phyloP scores from a whole-genome alignment of 92 coral and sea anemone species.

The Phymanthus crucifer region DNA sequence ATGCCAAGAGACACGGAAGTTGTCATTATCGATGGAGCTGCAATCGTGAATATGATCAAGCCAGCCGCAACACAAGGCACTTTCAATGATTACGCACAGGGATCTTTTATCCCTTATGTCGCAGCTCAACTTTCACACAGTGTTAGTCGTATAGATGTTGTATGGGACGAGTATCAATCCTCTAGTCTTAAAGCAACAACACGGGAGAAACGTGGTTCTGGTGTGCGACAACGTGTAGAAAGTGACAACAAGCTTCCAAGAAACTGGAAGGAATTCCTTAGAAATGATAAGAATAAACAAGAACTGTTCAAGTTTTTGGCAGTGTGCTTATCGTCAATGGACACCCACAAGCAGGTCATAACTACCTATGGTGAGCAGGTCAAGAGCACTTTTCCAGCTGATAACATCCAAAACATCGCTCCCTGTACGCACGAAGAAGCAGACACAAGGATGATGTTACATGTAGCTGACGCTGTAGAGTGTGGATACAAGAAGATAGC shows the following conservation, averaged over 20 bases:
- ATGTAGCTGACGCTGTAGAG: slow-evolving; percentile 41
- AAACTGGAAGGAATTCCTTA: slow-evolving; percentile 59
- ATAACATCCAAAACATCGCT: slow-evolving; percentile 8
- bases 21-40: no score
- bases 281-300: slow-evolving; percentile 51
- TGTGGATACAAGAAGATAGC: slow-evolving; percentile 32
- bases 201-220: slow-evolving; percentile 38
- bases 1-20: no score
- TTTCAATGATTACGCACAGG: slow-evolving; percentile 42
- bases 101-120: slow-evolving; percentile 57
- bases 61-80: no score
- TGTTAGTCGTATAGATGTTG: slow-evolving; percentile 60
- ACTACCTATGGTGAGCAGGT: slow-evolving; percentile 44
- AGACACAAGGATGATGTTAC: slow-evolving; percentile 53
- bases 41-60: no score
- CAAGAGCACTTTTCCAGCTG: slow-evolving; percentile 12
- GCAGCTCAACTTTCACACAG: slow-evolving; percentile 48
- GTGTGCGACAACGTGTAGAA: slow-evolving; percentile 50
- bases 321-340: slow-evolving; percentile 25
- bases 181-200: slow-evolving; percentile 66
- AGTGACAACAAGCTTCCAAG: slow-evolving; percentile 39
- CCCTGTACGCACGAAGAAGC: slow-evolving; percentile 54
- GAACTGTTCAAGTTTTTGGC: slow-evolving; percentile 57
- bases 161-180: slow-evolving; percentile 60
- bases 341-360: slow-evolving; percentile 40